Conservation (phyloP, 2,113 vertebrate genomes). For the Cariama cristata region DNA sequence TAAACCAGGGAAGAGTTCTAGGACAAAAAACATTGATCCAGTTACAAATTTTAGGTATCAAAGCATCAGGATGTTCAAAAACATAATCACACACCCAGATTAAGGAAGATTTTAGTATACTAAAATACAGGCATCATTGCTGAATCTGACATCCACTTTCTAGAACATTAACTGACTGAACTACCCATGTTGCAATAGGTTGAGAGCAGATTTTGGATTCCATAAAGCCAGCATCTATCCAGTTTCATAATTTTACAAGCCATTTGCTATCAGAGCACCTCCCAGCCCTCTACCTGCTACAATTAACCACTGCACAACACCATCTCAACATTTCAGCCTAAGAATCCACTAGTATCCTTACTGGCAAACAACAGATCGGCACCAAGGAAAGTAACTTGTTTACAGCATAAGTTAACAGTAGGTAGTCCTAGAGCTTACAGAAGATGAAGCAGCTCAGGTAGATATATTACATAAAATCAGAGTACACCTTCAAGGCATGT, state of each 20-base stretch:
- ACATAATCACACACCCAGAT: background rate
- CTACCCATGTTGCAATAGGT: background rate
- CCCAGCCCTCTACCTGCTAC: background rate
- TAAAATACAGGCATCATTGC: background rate
- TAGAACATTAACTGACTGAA: background rate
- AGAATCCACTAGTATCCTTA: background rate
- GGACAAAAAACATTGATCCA: background rate
- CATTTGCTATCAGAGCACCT: background rate
- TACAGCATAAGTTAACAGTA: background rate
- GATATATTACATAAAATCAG: background rate
- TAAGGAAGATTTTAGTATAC: background rate
- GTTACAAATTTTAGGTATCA: background rate
- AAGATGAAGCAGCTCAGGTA: background rate
- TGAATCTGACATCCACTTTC: background rate
- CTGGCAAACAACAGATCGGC: background rate
- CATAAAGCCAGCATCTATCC: background rate
- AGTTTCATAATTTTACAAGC: background rate
- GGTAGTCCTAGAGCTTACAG: background rate
- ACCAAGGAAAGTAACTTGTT: background rate
- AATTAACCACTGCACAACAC: background rate
- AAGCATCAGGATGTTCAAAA: background rate
- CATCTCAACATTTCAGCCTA: background rate
- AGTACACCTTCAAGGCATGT: background rate
- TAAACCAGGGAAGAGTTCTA: background rate
- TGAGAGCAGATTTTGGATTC: background rate